These are phyloP conservation scores for Lithophane semibrunnea DNA, from an alignment of 2,888 invertebrate genomes.

Conservation along the genomic window DNA sequence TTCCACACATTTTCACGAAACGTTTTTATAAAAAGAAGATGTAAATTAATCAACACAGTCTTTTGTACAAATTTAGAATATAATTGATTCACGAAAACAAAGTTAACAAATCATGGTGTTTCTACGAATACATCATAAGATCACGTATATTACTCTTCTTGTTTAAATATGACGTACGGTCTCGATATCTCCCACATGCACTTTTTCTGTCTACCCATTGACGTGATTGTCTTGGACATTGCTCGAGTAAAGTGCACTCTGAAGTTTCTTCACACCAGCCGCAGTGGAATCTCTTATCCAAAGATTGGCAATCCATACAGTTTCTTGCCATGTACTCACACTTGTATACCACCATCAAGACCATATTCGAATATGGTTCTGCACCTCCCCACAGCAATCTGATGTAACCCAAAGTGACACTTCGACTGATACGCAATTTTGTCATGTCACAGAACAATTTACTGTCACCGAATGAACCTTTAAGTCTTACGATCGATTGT, in stretches of 20 bases:
- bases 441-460: constrained; percentile 54
- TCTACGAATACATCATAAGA: constrained; percentile 1
- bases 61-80: neutral
- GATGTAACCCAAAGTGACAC: constrained; percentile 62
- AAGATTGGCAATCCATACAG: constrained; percentile 64
- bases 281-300: constrained; percentile 68
- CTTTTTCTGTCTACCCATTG: constrained; percentile 45
- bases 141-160: neutral
- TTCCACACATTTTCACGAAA: neutral
- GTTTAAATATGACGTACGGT: neutral
- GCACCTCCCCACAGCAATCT: constrained; percentile 72
- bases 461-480: constrained; percentile 42
- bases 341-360: constrained; percentile 70
- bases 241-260: constrained; percentile 65
- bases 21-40: neutral
- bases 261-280: constrained; percentile 69
- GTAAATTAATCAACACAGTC: neutral
- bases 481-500: constrained; percentile 29
- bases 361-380: constrained; percentile 72
- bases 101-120: neutral
- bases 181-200: constrained; percentile 23
- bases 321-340: constrained; percentile 66
- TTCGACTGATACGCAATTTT: constrained; percentile 35
- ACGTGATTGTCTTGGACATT: constrained; percentile 62
- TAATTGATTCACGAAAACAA: neutral